Evolutionary conservation across 2,797 vertebrate species (phyloP).

Genomic region (Ctenopoma multispine): DNA sequence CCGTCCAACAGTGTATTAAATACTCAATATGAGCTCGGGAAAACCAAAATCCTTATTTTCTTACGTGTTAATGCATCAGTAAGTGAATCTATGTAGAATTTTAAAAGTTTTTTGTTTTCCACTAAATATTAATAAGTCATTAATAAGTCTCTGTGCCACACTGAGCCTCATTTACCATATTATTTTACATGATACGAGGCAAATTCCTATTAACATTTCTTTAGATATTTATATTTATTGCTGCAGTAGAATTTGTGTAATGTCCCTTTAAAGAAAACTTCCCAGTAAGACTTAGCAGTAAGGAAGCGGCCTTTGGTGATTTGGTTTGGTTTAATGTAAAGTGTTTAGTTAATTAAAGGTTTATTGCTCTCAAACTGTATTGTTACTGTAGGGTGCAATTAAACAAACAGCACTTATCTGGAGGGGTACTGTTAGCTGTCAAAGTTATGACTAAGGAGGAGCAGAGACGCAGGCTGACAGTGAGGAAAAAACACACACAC

Average conservation of each 20-base stretch:
- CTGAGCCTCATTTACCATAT: not conserved
- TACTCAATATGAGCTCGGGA: no score
- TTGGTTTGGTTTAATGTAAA: slow-evolving; percentile 42
- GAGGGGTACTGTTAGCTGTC: slow-evolving; percentile 35
- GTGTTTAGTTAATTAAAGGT: slow-evolving; percentile 43
- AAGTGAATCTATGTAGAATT: no score
- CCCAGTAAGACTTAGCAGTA: slow-evolving; percentile 16
- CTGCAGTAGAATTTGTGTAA: not conserved
- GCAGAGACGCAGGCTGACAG: slow-evolving; percentile 2
- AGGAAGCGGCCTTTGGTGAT: slow-evolving; percentile 30
- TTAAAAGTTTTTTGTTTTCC: no score
- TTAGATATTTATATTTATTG: not conserved
- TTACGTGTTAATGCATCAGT: no score
- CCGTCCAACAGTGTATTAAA: no score
- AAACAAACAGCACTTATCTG: slow-evolving; percentile 40
- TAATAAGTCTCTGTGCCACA: no score
- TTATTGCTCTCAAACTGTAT: slow-evolving; percentile 39
- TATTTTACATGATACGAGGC: not conserved
- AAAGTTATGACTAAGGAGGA: slow-evolving; percentile 45
- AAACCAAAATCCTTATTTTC: no score
- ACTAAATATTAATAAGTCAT: no score
- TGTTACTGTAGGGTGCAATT: slow-evolving; percentile 26
- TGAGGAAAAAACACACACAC: not conserved
- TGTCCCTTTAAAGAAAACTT: slow-evolving; percentile 9
- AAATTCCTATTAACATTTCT: not conserved